Percentiles rank a stretch among this genome's conserved stretches.
Conservation (phyloP, 2,113 vertebrate genomes). For the Anarhynchus alexandrinus region DNA sequence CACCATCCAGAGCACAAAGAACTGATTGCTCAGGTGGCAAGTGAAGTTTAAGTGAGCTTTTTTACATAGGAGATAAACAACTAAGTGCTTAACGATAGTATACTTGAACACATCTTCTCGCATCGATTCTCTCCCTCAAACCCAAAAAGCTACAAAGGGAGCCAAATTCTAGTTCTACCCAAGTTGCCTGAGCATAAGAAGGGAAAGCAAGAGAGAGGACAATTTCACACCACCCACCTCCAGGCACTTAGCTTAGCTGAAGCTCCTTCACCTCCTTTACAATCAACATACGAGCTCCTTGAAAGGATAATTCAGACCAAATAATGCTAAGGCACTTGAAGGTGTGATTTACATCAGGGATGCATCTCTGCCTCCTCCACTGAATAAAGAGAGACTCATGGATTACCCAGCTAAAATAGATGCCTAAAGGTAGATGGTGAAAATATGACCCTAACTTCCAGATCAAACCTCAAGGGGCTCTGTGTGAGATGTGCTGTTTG, state of each 20-base stretch:
- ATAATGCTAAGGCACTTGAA: neutral
- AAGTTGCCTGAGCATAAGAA: neutral
- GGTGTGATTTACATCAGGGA: neutral
- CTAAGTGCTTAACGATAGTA: neutral
- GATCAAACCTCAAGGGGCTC: neutral
- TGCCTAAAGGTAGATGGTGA: neutral
- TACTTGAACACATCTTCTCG: neutral
- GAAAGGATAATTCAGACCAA: conserved; percentile 12
- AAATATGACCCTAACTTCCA: neutral
- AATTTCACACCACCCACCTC: conserved; percentile 26
- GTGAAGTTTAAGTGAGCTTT: neutral
- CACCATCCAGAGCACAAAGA: neutral
- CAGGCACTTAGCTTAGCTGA: conserved; percentile 17
- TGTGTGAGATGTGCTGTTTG: neutral
- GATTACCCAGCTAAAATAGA: neutral
- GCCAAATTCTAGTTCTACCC: neutral
- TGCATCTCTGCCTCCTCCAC: neutral
- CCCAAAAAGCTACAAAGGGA: neutral
- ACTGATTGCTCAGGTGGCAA: neutral
- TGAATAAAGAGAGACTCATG: neutral
- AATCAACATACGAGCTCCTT: neutral
- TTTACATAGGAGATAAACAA: neutral
- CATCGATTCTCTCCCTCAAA: neutral
- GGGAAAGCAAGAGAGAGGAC: neutral
- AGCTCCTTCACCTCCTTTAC: conserved; percentile 10